A percentile compares a stretch with the other conserved stretches of the same genome.
Conservation (phyloP, 2,888 invertebrate species). For the Drosophila helvetica region DNA sequence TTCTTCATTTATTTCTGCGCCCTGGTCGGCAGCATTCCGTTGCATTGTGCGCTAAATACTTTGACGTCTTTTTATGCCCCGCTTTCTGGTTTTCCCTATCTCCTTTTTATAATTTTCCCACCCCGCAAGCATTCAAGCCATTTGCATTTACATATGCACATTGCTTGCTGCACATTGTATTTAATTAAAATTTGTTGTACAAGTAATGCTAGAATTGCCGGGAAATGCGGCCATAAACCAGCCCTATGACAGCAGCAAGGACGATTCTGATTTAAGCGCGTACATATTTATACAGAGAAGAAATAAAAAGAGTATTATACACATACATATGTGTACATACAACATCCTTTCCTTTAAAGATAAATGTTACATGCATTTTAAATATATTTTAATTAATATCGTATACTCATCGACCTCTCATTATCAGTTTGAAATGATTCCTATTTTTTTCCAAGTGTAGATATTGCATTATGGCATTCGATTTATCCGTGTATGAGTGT, state of each 20-base stretch:
- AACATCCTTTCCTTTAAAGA: background rate
- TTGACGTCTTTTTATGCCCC: constrained; percentile 39
- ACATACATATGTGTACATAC: too few relatives aligned
- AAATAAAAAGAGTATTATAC: background rate
- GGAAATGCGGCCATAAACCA: constrained; percentile 50
- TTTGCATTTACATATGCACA: constrained; percentile 68
- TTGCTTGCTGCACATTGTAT: constrained; percentile 59
- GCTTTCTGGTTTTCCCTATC: constrained; percentile 6
- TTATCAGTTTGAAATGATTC: background rate
- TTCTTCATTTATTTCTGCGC: constrained; percentile 18
- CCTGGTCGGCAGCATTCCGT: constrained; percentile 36
- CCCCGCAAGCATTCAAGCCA: constrained; percentile 51
- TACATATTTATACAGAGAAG: background rate
- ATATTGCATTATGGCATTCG: constrained; percentile 29
- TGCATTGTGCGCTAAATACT: constrained; percentile 53
- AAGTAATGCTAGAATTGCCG: constrained; percentile 51
- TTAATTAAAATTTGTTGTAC: constrained; percentile 73
- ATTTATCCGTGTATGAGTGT: constrained; percentile 14
- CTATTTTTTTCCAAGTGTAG: constrained; percentile 2
- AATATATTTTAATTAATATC: background rate
- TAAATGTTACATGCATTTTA: background rate
- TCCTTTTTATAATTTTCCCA: too few relatives aligned
- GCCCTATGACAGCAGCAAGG: constrained; percentile 25
- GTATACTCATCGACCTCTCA: background rate
- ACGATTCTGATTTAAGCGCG: constrained; percentile 35